Evolutionary conservation across 2,113 vertebrate genomes (phyloP), one percentile per base, ranked within the genome.

Genomic region (Fukomys damarensis): DNA sequence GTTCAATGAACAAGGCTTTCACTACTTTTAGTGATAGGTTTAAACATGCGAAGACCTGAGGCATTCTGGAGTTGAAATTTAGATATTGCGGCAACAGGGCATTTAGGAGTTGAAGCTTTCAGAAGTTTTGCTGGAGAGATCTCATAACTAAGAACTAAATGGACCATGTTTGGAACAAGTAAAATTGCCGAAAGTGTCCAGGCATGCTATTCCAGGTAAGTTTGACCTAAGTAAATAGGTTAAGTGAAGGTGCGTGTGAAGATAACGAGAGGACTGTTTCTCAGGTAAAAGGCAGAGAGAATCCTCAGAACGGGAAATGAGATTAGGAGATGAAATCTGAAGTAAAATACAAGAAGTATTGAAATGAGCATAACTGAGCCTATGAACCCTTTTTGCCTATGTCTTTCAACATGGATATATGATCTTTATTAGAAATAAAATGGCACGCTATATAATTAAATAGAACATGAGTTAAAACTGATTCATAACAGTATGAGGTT

Each of bases 391-490:
- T 41, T 74, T 35, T 65, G 77, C 56, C 16, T 77, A 66, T 70
- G 3, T 81, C 65, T 83, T 94, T 95, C 35, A 85, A 46, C 86
- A 43, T 83, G 49, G 11, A 88, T 89, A 54, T 61, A 70, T 2
- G 38, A 77, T 58, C 58, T 92, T 89, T 32, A 66, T 70, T 68
- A 89, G 68, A 95, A 87, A 63, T 85, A 94, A 92, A 85, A 56
- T 38, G 77, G 54, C 22, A 89, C 83, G 61, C 19, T 28, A 28
- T 46, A 2, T 68, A n/a, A 52, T 94, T 89, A 88, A 96, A 61
- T 63, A 54, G 35, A 68, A 93, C 3, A n/a, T 85, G 8, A 87
- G 49, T 72, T 86, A 68, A 79, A 93, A 8, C 17, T 87, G 49
- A 30, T 86, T 95, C 86, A 74, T 76, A 77, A 72, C 19, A 46